These are phyloP conservation scores for Polypedilum vanderplanki DNA, from an alignment of 1,140 invertebrate species.

Conservation along the genomic window DNA sequence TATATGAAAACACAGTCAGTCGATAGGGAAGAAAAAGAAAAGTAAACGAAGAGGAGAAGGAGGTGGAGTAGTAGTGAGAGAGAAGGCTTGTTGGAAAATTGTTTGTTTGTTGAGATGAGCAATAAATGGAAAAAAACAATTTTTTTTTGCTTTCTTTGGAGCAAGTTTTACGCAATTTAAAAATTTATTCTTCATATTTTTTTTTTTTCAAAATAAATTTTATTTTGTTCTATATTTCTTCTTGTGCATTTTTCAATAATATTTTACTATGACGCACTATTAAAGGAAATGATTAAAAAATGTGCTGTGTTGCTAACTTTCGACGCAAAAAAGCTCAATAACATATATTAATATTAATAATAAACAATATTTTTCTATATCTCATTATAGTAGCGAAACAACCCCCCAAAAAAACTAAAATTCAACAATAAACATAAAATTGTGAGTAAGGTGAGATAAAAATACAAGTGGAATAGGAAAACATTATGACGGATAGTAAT, in stretches of 20 bases:
- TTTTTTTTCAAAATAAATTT: not conserved
- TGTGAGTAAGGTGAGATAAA: not conserved
- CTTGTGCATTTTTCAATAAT: not conserved
- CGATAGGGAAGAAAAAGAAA: not conserved
- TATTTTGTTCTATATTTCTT: not conserved
- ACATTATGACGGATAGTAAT: conserved; percentile 20
- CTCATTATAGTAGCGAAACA: too few species aligned
- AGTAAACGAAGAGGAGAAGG: not conserved
- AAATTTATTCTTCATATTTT: not conserved
- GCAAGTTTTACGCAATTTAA: not conserved
- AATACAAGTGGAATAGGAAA: not conserved
- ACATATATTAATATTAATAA: too few species aligned
- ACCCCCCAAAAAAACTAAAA: not conserved
- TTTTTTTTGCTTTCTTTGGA: not conserved
- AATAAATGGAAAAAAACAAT: not conserved
- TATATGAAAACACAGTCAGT: not conserved
- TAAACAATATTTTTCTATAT: too few species aligned
- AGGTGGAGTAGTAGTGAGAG: too few species aligned
- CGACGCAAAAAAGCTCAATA: conserved; percentile 18
- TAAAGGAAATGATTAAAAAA: not conserved
- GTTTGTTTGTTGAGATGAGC: not conserved
- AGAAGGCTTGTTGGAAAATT: conserved; percentile 1
- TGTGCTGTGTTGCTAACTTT: not conserved
- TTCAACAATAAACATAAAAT: not conserved
- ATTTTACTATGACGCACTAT: not conserved